Base-by-base conservation (phyloP, 2,797 vertebrate species). In the Sphenodon punctatus region DNA sequence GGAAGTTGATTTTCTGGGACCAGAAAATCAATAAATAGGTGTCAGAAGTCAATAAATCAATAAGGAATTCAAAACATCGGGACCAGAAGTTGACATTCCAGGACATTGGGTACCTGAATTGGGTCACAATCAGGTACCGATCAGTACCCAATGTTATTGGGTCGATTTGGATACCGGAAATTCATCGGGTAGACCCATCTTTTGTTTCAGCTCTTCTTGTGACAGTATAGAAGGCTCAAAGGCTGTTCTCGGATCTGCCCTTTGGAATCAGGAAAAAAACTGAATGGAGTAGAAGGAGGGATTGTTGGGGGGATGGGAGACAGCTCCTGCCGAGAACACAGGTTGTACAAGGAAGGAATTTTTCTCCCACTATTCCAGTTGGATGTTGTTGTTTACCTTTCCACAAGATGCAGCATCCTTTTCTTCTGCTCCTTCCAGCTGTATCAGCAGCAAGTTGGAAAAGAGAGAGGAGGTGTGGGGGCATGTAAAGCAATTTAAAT, bases 391-490 rank as follows among this genome's bases (percentile, higher is more conserved):
- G 86, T 85, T 88, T 90, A 51, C 45, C 22, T 88, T 93, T 78
- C 36, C 14, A 64, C 20, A 27, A 76, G 82, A 85, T 2, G 41
- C 76, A 19, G 60, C 85, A 74, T 88, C 80, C 73, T n/a, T 88
- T 90, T 89, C 83, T 81, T 90, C 87, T 75, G 42, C 4, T 7
- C 45, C 46, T 30, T 60, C 81, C 93, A 94, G 93, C 94, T 94
- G 92, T 75, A 88, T 88, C 88, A 73, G 46, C 19, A 16, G 85
- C 51, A 88, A 84, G 92, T 34, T 73, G 86, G 85, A 88, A 86
- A 89, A 80, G 61, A 85, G 78, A 89, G 82, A 82, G 70, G 77
- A 5, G 1, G n/a, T 5, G n/a, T 17, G 75, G 74, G 17, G 65
- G 75, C 85, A 81, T 53, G 12, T 75, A 80, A 12, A 77, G 82